Conservation (phyloP, 2,888 invertebrate species). For the Cordilura impudica region DNA sequence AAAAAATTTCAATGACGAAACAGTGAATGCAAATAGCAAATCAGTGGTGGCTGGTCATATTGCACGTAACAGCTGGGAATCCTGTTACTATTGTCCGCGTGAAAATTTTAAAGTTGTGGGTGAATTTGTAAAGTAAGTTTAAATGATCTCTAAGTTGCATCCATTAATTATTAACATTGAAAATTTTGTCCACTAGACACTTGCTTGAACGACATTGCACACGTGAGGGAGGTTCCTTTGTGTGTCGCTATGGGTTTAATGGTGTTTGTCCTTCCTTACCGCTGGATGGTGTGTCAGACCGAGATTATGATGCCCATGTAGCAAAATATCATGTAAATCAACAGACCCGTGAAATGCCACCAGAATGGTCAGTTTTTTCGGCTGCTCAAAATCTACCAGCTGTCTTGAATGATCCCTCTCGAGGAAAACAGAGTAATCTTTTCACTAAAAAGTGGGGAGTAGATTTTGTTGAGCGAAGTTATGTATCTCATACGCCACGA, state of each 20-base stretch:
- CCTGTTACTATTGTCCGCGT: constrained; percentile 82
- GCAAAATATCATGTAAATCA: constrained; percentile 82
- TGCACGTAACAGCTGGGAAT: constrained; percentile 78
- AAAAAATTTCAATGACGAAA: background rate
- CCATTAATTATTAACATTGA: background rate
- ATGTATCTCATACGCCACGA: constrained; percentile 87
- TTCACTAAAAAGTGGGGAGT: constrained; percentile 99
- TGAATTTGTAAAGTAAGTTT: constrained; percentile 82
- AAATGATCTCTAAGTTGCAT: background rate
- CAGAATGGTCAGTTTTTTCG: constrained; percentile 83
- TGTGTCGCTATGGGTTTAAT: constrained; percentile 93
- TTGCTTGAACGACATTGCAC: constrained; percentile 88
- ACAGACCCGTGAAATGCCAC: constrained; percentile 75
- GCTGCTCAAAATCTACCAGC: constrained; percentile 97
- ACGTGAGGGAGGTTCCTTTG: constrained; percentile 90
- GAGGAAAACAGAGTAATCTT: constrained; percentile 93
- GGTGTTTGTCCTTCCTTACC: constrained; percentile 91
- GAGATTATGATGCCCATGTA: constrained; percentile 92
- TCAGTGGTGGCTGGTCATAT: background rate
- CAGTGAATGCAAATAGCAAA: background rate
- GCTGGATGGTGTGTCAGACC: constrained; percentile 92
- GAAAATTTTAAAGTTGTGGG: constrained; percentile 80
- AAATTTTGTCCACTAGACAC: constrained; percentile 81
- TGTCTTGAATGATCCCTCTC: constrained; percentile 95
- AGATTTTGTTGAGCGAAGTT: constrained; percentile 90